A percentile compares a stretch with the other conserved stretches of the same genome.
Conservation (phyloP, 2,797 vertebrate species). For the Apogon hyalosoma region DNA sequence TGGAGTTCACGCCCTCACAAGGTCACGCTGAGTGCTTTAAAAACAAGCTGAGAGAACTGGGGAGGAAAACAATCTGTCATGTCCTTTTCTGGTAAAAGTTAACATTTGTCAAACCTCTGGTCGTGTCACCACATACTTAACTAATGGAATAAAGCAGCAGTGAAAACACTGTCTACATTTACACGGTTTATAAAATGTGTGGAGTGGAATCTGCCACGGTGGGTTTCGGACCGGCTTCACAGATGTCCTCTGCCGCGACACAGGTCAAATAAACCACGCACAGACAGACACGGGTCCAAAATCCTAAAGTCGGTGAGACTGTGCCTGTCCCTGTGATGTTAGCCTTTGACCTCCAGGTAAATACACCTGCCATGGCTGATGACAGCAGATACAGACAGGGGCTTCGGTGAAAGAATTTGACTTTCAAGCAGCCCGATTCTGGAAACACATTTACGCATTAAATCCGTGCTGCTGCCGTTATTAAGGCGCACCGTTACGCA, state of each 20-base stretch:
- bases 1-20: slow-evolving; percentile 57
- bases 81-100: background rate
- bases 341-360: slow-evolving; percentile 17
- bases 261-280: background rate
- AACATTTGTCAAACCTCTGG: background rate
- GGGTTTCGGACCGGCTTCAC: slow-evolving; percentile 11
- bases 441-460: slow-evolving; percentile 35
- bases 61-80: background rate
- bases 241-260: slow-evolving; percentile 24
- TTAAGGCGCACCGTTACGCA: slow-evolving; percentile 50
- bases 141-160: background rate
- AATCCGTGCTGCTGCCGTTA: background rate
- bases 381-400: slow-evolving; percentile 7
- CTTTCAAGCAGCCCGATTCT: slow-evolving; percentile 72
- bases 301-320: background rate
- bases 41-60: slow-evolving; percentile 31
- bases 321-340: background rate
- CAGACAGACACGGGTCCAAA: background rate
- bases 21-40: slow-evolving; percentile 58
- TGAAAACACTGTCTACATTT: background rate
- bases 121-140: background rate
- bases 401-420: slow-evolving; percentile 64
- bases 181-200: slow-evolving; percentile 2
- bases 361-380: slow-evolving; percentile 51
- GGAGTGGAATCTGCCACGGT: slow-evolving; percentile 4